Evolutionary conservation across 2,888 invertebrate species (phyloP).

Genomic region (Cerastis leucographa): DNA sequence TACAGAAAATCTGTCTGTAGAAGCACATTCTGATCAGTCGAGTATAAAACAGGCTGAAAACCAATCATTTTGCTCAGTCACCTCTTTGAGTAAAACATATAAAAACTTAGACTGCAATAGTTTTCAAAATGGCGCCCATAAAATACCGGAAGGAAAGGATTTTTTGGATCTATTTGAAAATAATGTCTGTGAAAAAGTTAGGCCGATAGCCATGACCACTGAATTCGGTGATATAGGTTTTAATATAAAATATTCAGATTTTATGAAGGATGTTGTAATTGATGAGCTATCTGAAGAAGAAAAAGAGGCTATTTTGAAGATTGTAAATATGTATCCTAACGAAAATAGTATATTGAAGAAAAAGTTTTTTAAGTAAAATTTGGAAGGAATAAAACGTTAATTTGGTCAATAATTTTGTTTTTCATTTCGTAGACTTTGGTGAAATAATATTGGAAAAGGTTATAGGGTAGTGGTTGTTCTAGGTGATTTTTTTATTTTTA

Average conservation of each 20-base stretch:
- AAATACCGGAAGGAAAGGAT: conserved; percentile 73
- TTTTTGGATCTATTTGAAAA: conserved; percentile 75
- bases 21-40: conserved; percentile 54
- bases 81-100: conserved; percentile 78
- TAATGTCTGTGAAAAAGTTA: conserved; percentile 39
- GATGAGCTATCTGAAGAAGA: conserved; percentile 66
- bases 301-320: conserved; percentile 63
- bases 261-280: conserved; percentile 68
- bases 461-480: background rate
- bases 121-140: conserved; percentile 71
- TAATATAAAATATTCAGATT: conserved; percentile 78
- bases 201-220: conserved; percentile 75
- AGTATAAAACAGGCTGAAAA: conserved; percentile 66
- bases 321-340: conserved; percentile 77
- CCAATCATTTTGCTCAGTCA: conserved; percentile 76
- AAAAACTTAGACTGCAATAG: conserved; percentile 82
- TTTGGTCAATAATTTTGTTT: background rate
- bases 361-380: conserved; percentile 43
- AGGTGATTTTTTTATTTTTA: too few relatives aligned
- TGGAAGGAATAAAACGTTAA: conserved; percentile 13
- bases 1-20: conserved; percentile 59
- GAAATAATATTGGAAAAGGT: too few relatives aligned
- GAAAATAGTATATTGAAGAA: conserved; percentile 74
- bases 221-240: conserved; percentile 83
- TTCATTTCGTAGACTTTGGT: conserved; percentile 13